Evolutionary conservation across 2,888 invertebrate species (phyloP).

Genomic region (Siphonodentalium dalli): DNA sequence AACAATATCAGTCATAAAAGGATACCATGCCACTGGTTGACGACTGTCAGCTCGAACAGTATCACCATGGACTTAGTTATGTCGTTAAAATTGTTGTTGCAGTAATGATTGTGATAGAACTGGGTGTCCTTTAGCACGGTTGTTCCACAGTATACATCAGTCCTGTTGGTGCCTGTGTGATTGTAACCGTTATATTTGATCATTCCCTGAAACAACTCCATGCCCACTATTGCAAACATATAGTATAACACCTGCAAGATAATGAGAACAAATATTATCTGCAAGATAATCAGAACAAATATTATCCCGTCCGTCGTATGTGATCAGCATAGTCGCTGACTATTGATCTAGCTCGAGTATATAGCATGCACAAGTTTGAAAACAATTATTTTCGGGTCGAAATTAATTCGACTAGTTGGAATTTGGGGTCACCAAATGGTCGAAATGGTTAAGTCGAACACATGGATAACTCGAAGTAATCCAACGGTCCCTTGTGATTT

Average conservation of each 20-base stretch:
- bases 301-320: no score
- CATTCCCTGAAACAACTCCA: slow-evolving; percentile 65
- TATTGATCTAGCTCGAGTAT: no score
- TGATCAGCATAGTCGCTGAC: no score
- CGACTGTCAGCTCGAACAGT: slow-evolving; percentile 67
- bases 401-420: no score
- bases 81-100: slow-evolving; percentile 68
- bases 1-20: slow-evolving; percentile 49
- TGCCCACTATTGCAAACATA: slow-evolving; percentile 67
- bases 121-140: slow-evolving; percentile 54
- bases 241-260: slow-evolving; percentile 65
- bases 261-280: no score
- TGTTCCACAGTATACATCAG: slow-evolving; percentile 58
- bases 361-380: no score
- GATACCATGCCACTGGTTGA: slow-evolving; percentile 69
- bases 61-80: slow-evolving; percentile 64
- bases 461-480: no score
- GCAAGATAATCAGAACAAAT: no score
- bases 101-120: slow-evolving; percentile 64
- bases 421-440: no score
- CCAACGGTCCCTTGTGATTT: no score
- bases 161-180: slow-evolving; percentile 4
- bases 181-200: slow-evolving; percentile 56
- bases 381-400: no score
- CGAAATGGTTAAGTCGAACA: no score